Conservation (phyloP, 2,888 invertebrate genomes). For the Laspeyria flexula region DNA sequence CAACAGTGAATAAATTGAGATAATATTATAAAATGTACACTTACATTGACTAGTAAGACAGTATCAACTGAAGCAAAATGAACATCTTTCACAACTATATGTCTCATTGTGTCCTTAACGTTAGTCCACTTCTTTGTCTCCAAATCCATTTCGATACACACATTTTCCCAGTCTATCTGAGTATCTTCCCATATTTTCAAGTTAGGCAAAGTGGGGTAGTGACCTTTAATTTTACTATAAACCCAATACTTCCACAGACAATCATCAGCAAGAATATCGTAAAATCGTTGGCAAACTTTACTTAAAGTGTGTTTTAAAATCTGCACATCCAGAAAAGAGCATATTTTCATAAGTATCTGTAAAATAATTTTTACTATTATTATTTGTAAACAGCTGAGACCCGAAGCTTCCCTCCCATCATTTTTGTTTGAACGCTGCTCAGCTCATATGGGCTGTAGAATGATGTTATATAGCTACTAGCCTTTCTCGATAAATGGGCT, state of each 20-base stretch:
- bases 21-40: no score
- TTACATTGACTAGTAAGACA: conserved; percentile 84
- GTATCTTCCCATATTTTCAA: conserved; percentile 68
- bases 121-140: conserved; percentile 85
- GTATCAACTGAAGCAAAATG: conserved; percentile 87
- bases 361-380: conserved; percentile 43
- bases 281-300: conserved; percentile 84
- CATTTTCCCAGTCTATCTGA: conserved; percentile 82
- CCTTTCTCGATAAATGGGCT: no score
- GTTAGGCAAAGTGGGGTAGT: conserved; percentile 71
- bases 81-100: conserved; percentile 80
- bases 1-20: no score
- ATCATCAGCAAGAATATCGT: conserved; percentile 84
- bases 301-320: conserved; percentile 82
- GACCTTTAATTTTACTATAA: conserved; percentile 70
- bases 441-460: no score
- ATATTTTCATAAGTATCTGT: conserved; percentile 87
- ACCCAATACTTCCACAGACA: conserved; percentile 85
- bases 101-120: conserved; percentile 72
- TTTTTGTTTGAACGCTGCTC: no score
- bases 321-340: conserved; percentile 85
- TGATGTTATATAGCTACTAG: no score
- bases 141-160: conserved; percentile 87
- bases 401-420: no score
- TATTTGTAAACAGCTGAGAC: background rate